Base-by-base conservation (phyloP, 2,888 invertebrate genomes). In the Apamea monoglypha region DNA sequence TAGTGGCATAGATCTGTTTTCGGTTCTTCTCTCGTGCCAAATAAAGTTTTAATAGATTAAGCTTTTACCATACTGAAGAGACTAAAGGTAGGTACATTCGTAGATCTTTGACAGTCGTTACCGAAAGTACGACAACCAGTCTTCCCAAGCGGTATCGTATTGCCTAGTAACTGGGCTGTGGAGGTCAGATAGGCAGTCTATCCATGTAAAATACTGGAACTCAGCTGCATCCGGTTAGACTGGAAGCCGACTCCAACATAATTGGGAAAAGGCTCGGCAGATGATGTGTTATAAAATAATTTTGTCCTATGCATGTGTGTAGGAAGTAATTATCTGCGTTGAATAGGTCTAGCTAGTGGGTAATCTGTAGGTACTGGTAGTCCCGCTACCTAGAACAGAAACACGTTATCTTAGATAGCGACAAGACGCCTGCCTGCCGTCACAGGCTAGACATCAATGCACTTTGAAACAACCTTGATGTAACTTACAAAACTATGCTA, bases 341-440 rank as follows among this genome's bases (percentile, higher is more conserved):
- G 32, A 80, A 74, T 61, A 61, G n/a, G 10, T 59, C 56, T 47
- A 6, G 14, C 56, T 47, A 6, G 14, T 69, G 29, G 59, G 47
- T 25, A 61, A 79, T 79, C 56, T 50, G 76, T 40, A 7, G 40
- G 40, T 18, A 21, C 47, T 61, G 29, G 47, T 10, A 32, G 36
- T 68, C 69, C 80, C 59, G 80, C 59, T 80, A 68, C 67, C 3
- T 78, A 25, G 1, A 80, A 0, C 44, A 78, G 44, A n/a, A 78
- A 56, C 40, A n/a, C n/a, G 21, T 63, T 50, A 36, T 40, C 16
- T 29, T 10, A 29, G 32, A 32, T 16, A 32, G 40, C 10, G 8
- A 44, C 29, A n/a, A 59, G 7, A n/a, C 47, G 21, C 79, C 44
- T 36, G 21, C 29, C n/a, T 25, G 18, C 0, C 5, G 2, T 10